Evolutionary conservation across 1,140 invertebrate genomes (phyloP).

Genomic region (Drosophila lacertosa): DNA sequence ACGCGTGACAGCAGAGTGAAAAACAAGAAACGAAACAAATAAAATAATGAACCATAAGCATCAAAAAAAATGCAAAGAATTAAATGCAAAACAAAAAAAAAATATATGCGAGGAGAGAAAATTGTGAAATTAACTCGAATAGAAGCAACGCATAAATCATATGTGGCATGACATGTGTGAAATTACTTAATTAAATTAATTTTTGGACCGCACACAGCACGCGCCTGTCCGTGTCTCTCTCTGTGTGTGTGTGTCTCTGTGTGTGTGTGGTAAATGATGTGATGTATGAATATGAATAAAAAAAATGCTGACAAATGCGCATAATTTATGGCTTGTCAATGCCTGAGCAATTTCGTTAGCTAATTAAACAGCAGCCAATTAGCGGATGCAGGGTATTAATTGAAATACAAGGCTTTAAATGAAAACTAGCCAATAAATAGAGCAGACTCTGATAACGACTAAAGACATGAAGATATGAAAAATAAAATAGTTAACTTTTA

Average conservation of each 20-base stretch:
- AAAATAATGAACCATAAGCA: conserved; percentile 8
- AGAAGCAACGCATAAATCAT: conserved; percentile 68
- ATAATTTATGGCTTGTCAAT: conserved; percentile 64
- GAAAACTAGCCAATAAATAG: background rate
- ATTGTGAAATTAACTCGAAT: conserved; percentile 68
- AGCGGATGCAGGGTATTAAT: conserved; percentile 4
- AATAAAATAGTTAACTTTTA: too few relatives aligned
- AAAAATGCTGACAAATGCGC: conserved; percentile 44
- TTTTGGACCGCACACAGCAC: conserved; percentile 44
- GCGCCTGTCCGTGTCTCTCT: too few relatives aligned
- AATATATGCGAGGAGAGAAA: conserved; percentile 36
- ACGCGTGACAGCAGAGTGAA: conserved; percentile 35
- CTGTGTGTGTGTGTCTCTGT: background rate
- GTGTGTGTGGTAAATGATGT: conserved; percentile 18
- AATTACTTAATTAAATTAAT: conserved; percentile 78
- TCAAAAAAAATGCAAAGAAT: conserved; percentile 5
- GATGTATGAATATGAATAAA: conserved; percentile 27
- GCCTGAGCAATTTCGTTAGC: conserved; percentile 24
- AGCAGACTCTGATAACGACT: background rate
- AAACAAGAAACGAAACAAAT: conserved; percentile 2
- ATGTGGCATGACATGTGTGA: conserved; percentile 69
- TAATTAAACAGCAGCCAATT: conserved; percentile 53
- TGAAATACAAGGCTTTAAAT: conserved; percentile 11
- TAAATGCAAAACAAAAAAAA: conserved; percentile 25
- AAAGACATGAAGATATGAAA: too few relatives aligned